These are phyloP conservation scores for Batillaria attramentaria DNA, from an alignment of 1,140 invertebrate genomes.

Conservation along the genomic window DNA sequence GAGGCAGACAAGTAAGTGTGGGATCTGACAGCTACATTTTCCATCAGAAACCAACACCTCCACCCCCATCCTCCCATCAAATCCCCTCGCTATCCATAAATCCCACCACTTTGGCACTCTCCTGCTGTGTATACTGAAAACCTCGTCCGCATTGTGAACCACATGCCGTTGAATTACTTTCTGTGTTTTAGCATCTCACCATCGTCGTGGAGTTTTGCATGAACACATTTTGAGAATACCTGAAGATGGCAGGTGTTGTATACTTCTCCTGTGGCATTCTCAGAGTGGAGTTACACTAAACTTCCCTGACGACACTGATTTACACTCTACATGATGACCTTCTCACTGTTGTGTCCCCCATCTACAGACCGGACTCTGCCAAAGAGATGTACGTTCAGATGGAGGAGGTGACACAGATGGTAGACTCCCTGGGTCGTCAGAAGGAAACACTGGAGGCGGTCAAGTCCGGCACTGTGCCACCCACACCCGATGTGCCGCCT, in stretches of 20 bases:
- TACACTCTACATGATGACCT: background rate
- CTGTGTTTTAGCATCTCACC: too few species aligned
- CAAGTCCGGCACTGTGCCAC: conserved; percentile 57
- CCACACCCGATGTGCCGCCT: conserved; percentile 52
- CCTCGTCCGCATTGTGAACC: background rate
- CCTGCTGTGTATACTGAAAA: background rate
- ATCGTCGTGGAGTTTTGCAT: too few species aligned
- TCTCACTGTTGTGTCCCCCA: too few species aligned
- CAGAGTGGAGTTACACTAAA: background rate
- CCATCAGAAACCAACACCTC: too few species aligned
- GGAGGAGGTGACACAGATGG: conserved; percentile 59
- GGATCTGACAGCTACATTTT: background rate
- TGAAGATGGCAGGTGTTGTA: background rate
- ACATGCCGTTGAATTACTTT: too few species aligned
- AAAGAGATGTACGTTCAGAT: conserved; percentile 62
- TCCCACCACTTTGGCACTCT: too few species aligned
- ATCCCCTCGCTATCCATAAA: too few species aligned
- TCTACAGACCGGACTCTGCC: conserved; percentile 57
- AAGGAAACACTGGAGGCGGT: conserved; percentile 59
- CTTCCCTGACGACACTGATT: background rate
- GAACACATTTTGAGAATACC: too few species aligned
- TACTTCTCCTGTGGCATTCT: too few species aligned
- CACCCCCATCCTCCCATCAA: too few species aligned
- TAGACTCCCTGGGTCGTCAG: conserved; percentile 58
- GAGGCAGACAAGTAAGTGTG: conserved; percentile 66